Percentiles rank a stretch among this genome's conserved stretches.
Conservation (phyloP, 1,140 invertebrate genomes). For the Venturia canescens region DNA sequence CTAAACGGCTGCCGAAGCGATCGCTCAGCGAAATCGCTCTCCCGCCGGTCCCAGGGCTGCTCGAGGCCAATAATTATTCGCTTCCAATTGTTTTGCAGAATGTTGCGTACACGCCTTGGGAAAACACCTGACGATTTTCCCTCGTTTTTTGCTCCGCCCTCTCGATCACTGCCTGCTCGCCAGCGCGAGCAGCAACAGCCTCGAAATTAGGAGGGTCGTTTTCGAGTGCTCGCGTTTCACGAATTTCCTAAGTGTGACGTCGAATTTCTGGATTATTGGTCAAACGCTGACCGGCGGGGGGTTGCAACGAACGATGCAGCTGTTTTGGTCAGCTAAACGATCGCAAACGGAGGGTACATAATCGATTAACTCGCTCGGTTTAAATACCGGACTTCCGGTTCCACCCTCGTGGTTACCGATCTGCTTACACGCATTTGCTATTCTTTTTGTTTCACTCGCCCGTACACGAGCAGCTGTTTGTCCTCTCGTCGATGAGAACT, state of each 20-base stretch:
- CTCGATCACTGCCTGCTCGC: constrained; percentile 57
- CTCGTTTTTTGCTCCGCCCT: constrained; percentile 47
- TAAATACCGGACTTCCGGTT: constrained; percentile 68
- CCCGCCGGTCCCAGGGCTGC: not conserved
- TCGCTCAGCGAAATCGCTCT: constrained; percentile 32
- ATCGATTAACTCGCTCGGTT: constrained; percentile 73
- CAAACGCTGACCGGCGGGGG: constrained; percentile 14
- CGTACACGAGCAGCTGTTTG: constrained; percentile 17
- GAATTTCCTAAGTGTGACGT: not conserved
- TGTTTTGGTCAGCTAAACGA: constrained; percentile 57
- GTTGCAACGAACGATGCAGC: constrained; percentile 59
- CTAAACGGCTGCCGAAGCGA: constrained; percentile 24
- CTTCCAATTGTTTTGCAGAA: not conserved
- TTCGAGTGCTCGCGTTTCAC: constrained; percentile 5
- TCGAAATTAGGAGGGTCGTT: constrained; percentile 53
- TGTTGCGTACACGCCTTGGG: too few relatives aligned
- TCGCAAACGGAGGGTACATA: constrained; percentile 49
- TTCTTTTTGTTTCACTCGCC: not conserved
- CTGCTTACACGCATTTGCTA: not conserved
- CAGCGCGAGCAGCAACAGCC: constrained; percentile 21
- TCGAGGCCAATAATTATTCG: not conserved
- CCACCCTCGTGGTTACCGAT: constrained; percentile 30
- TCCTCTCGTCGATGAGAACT: not conserved
- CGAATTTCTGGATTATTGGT: constrained; percentile 22
- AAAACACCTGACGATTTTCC: constrained; percentile 65